phyloP scores from a whole-genome alignment of 2,888 invertebrate species.

The Platyscelio sp. region DNA sequence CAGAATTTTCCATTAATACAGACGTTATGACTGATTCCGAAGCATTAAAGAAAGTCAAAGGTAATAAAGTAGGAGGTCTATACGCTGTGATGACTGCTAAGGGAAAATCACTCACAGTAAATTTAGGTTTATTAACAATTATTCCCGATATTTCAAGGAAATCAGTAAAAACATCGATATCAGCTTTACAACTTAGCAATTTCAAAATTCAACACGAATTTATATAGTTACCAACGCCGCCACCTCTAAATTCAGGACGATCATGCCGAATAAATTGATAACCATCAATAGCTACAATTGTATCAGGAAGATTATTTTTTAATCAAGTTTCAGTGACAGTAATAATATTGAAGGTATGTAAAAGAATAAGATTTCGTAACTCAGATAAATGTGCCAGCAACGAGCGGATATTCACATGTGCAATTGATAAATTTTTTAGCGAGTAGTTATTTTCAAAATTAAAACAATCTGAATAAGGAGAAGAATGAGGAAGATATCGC shows the following conservation, averaged over 20 bases:
- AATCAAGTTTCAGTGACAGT: not conserved
- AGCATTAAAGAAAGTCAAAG: not conserved
- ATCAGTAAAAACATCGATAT: not conserved
- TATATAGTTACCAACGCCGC: not conserved
- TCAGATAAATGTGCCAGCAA: not conserved
- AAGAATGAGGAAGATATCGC: not conserved
- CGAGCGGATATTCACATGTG: not conserved
- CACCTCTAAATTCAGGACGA: not conserved
- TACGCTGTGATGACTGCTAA: not conserved
- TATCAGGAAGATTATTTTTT: not conserved
- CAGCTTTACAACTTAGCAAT: not conserved
- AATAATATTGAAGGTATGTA: not conserved
- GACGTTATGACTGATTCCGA: not conserved
- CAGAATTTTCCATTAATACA: not conserved
- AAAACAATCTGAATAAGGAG: not conserved
- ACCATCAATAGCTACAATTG: not conserved
- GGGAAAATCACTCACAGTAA: not conserved
- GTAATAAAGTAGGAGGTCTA: not conserved
- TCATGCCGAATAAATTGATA: not conserved
- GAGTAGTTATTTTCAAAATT: not conserved
- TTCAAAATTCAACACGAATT: not conserved
- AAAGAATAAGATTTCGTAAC: not conserved
- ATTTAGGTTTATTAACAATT: not conserved
- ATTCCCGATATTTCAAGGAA: not conserved
- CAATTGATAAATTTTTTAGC: not conserved